phyloP scores from a whole-genome alignment of 2,797 vertebrate species.

The Sebastolobus altivelis region DNA sequence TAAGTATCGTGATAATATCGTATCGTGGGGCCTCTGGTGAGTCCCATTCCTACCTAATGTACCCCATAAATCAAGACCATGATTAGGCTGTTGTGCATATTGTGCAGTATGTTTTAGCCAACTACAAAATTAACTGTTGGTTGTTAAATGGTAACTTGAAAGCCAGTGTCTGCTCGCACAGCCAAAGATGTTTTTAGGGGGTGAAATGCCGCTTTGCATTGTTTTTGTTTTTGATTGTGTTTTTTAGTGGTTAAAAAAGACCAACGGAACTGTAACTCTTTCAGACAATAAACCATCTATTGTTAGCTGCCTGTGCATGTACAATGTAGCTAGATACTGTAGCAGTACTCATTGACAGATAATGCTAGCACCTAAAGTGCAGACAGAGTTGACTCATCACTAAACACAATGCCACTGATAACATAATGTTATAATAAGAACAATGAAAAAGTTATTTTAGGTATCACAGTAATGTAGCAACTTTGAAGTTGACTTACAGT shows the following conservation, averaged over 20 bases:
- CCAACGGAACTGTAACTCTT: too few relatives aligned
- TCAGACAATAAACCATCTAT: not conserved
- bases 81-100: not conserved
- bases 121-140: not conserved
- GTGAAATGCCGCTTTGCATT: not conserved
- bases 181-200: not conserved
- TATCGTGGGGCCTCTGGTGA: too few relatives aligned
- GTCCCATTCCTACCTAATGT: too few relatives aligned
- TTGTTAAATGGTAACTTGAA: not conserved
- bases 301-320: not conserved
- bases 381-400: not conserved
- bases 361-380: not conserved
- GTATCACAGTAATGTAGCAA: not conserved
- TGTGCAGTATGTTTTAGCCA: not conserved
- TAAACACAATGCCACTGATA: not conserved
- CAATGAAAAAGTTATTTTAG: not conserved
- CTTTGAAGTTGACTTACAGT: too few relatives aligned
- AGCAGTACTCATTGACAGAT: not conserved
- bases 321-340: too few relatives aligned
- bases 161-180: not conserved
- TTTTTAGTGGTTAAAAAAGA: not conserved
- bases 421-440: not conserved
- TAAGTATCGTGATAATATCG: too few relatives aligned
- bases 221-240: not conserved
- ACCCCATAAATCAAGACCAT: not conserved